These are phyloP conservation scores for Tinea pellionella DNA, from an alignment of 2,888 invertebrate species.

Conservation along the genomic window DNA sequence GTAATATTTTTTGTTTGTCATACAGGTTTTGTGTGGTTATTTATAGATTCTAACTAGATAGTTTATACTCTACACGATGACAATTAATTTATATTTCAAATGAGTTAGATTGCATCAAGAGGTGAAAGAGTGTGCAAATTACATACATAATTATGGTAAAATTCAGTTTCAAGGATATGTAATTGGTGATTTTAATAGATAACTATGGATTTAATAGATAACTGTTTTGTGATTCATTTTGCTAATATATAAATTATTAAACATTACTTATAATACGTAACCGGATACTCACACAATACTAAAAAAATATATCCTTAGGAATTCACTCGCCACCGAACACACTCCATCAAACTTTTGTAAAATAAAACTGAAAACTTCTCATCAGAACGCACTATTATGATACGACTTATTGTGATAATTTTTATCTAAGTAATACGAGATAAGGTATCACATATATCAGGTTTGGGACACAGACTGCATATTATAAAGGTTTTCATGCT, in stretches of 20 bases:
- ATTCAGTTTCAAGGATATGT: not conserved
- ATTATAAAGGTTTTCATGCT: not conserved
- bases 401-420: not conserved
- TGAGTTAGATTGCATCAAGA: not conserved
- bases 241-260: not conserved
- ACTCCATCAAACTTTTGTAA: not conserved
- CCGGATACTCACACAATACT: not conserved
- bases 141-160: no score
- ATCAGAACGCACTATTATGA: not conserved
- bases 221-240: no score
- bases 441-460: not conserved
- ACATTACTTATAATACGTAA: not conserved
- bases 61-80: no score
- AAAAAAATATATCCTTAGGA: not conserved
- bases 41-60: no score
- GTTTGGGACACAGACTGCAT: conserved; percentile 1
- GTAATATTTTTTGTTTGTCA: no score
- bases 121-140: not conserved
- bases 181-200: not conserved
- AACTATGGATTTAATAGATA: no score
- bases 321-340: not conserved
- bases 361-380: not conserved
- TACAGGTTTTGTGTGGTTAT: no score
- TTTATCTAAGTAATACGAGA: not conserved
- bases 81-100: no score